phyloP scores from a whole-genome alignment of 2,888 invertebrate species.

The Tachina grossa region DNA sequence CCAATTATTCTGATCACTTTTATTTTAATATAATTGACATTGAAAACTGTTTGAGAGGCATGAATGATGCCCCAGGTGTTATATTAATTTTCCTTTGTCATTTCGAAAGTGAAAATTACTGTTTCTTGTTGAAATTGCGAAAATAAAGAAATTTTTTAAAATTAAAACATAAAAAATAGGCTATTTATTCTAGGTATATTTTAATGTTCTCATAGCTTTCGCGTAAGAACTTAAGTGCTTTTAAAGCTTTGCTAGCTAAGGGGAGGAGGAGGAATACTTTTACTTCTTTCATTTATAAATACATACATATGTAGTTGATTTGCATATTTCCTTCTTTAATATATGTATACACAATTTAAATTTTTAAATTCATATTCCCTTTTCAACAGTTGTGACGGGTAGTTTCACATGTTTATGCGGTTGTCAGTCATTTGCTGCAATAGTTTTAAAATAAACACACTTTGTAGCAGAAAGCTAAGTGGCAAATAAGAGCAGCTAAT shows the following conservation, averaged over 20 bases:
- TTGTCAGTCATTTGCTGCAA: constrained; percentile 30
- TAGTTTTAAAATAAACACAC: constrained; percentile 56
- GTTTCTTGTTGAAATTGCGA: background rate
- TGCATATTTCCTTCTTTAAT: background rate
- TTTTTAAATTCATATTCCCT: background rate
- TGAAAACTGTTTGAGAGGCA: background rate
- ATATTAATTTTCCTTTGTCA: background rate
- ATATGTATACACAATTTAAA: constrained; percentile 1
- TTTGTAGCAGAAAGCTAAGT: constrained; percentile 21
- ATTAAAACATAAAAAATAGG: no score
- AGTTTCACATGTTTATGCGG: constrained; percentile 20
- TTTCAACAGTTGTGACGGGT: constrained; percentile 35
- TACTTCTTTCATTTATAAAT: no score
- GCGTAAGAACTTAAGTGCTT: no score
- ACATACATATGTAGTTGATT: background rate
- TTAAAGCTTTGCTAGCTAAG: no score
- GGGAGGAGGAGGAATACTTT: no score
- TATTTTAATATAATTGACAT: constrained; percentile 17
- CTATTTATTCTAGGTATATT: no score
- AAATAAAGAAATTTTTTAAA: no score
- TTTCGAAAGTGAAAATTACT: background rate
- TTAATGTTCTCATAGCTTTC: no score
- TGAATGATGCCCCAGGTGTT: background rate
- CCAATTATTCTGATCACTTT: background rate
- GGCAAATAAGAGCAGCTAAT: constrained; percentile 2